Base-by-base conservation (phyloP, 2,888 invertebrate species). In the Caenorhabditis doughertyi region DNA sequence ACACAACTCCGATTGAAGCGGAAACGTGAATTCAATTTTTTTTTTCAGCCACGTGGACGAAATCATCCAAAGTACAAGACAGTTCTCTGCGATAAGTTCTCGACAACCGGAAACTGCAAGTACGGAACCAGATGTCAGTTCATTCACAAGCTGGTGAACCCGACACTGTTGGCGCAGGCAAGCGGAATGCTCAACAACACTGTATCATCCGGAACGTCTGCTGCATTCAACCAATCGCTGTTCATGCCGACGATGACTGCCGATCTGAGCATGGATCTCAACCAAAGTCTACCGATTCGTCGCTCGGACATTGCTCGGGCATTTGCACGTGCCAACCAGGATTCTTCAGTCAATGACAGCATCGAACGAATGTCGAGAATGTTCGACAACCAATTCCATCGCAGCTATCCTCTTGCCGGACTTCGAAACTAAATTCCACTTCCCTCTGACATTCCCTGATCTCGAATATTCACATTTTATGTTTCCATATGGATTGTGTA, bases 41-140 rank as follows among this genome's bases (percentile, higher is more conserved):
- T 3, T 51, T 84, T 86, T 55, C 74, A 87, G 87, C 84, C 85
- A n/a, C 84, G 88, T 39, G 88, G 88, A 60, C 67, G 85, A 3
- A 81, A 81, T 53, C 88, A 88, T 82, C 88, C 88, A 56, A 88
- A 88, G 76, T 88, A 88, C 85, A 88, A 88, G 77, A 88, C 88
- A 21, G 85, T 85, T 21, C 84, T 88, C 18, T 88, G 88, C 53
- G 86, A 86, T 79, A 88, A 88, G 73, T 88, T 88, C 70, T 82
- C 82, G 39, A 77, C 71, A 1, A 84, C 84, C 11, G 86, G 86
- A 11, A 80, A 56, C 23, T 86, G 86, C 77, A 79, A 79, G 47
- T 86, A 86, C 60, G 86, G 84, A 2, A 77, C 76, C 42, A 62
- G 84, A 56, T 86, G 86, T 64, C 81, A 82, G 73, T 86, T 82